Evolutionary conservation across 2,888 invertebrate genomes (phyloP), one percentile per base, ranked within the genome.

Genomic region (Phaonia tiefii): DNA sequence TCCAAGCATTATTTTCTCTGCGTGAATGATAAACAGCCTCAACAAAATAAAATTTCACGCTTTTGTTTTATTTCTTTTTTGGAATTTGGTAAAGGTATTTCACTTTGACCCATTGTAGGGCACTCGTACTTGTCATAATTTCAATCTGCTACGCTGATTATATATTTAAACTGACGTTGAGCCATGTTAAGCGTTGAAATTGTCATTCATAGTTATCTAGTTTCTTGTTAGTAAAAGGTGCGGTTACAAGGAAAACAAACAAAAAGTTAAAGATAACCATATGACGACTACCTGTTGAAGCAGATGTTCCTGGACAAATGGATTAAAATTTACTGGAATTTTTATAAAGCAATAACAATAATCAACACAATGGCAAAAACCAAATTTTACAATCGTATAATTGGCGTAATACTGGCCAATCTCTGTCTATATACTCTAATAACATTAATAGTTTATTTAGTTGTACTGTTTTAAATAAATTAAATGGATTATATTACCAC

Each of bases 211-310:
- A 15, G 15, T 8, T 31, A 31, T 5, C 31, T 31, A 3, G 31
- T 31, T 8, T 31, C 3, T 46, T 46, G 46, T 54, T 65, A 74
- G 65, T 74, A 56, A 79, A 71, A 85, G 86, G 66, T 84, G 83
- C 10, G 31, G 31, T 8, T 31, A 31, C 31, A 31, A 15, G 11
- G 51, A 20, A 51, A 51, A 22, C 20, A 20, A 51, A 20, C 20
- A 22, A 22, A 17, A 51, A 51, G 51, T 51, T 5, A 3, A 31
- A 31, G 31, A 3, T 3, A 31, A 31, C 3, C 31, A 31, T 8
- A 51, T 20, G 51, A 22, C 51, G 17, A 11, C 22, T 11, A n/a
- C n/a, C n/a, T n/a, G n/a, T n/a, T n/a, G n/a, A n/a, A 37, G 31
- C 58, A 37, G 31, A 2, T 58, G n/a, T 37, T 58, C 37, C 2